A percentile compares a stretch with the other conserved stretches of the same genome.
phyloP scores from a whole-genome alignment of 1,140 invertebrate genomes.

The Aplysia californica region DNA sequence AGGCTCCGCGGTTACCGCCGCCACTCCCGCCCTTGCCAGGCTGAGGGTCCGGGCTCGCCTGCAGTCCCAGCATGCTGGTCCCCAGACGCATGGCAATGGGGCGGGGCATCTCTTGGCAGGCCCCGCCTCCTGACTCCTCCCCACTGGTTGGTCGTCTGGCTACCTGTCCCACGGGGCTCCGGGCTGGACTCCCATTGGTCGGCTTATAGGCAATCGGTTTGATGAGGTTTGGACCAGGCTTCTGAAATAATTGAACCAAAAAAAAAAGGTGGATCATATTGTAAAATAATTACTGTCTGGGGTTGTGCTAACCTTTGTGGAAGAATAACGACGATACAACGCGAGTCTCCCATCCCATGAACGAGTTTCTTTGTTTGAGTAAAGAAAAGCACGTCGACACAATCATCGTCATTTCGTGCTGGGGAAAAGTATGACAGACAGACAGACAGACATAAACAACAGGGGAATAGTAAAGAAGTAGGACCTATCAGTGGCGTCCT shows the following conservation, averaged over 20 bases:
- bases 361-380: no score
- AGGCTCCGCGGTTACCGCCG: constrained; percentile 25
- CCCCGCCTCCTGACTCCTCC: constrained; percentile 51
- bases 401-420: no score
- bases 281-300: no score
- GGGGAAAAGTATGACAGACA: no score
- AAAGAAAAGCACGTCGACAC: no score
- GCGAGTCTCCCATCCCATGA: no score
- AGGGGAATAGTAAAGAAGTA: no score
- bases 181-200: constrained; percentile 53
- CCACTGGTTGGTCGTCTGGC: constrained; percentile 37
- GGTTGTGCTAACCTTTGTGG: no score
- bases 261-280: no score
- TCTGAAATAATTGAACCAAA: constrained; percentile 48
- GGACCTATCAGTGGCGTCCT: no score
- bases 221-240: constrained; percentile 75
- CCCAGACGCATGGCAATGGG: constrained; percentile 27
- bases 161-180: constrained; percentile 31
- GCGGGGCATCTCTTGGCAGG: constrained; percentile 40
- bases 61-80: not conserved
- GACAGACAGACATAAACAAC: no score
- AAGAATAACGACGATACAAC: no score
- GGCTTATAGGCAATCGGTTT: constrained; percentile 82
- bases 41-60: not conserved
- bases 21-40: not conserved